Conservation (phyloP, 1,140 invertebrate genomes). For the Drosophila varians region DNA sequence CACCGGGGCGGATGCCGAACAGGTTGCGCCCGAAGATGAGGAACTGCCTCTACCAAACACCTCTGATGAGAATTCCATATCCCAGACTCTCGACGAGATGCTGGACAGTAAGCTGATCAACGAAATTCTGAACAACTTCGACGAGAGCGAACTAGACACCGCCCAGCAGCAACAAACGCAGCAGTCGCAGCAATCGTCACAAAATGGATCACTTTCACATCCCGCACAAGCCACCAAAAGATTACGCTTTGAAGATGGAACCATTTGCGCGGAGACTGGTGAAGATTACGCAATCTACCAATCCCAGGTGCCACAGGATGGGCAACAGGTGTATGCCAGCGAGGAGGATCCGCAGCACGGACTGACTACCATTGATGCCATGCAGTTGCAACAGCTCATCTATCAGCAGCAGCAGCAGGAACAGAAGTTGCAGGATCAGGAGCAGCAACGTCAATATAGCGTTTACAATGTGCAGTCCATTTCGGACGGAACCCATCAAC, state of each 20-base stretch:
- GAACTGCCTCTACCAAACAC: constrained; percentile 67
- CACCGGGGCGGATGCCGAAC: constrained; percentile 31
- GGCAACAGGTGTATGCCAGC: constrained; percentile 49
- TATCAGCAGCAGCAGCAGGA: constrained; percentile 70
- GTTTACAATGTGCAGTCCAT: constrained; percentile 74
- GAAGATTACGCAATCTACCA: constrained; percentile 57
- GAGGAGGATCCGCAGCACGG: constrained; percentile 47
- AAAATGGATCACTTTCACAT: constrained; percentile 34
- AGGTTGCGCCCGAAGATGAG: constrained; percentile 52
- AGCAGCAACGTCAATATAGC: constrained; percentile 62
- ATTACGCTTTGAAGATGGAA: constrained; percentile 70
- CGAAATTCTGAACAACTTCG: constrained; percentile 75
- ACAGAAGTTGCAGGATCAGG: constrained; percentile 41
- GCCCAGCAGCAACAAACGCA: constrained; percentile 39
- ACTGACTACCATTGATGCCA: constrained; percentile 67
- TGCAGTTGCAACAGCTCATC: constrained; percentile 72
- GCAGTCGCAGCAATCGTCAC: constrained; percentile 28
- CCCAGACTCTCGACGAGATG: constrained; percentile 74
- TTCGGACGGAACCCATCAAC: constrained; percentile 56
- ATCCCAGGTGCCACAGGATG: constrained; percentile 43
- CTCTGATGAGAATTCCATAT: constrained; percentile 78
- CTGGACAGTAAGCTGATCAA: constrained; percentile 80
- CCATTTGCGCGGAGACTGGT: constrained; percentile 17
- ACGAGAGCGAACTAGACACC: constrained; percentile 72
- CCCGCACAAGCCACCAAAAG: constrained; percentile 55